Percentiles rank a stretch among this genome's conserved stretches.
Evolutionary conservation across 2,888 invertebrate species (phyloP).

Genomic region (Ditylenchus weischeri): DNA sequence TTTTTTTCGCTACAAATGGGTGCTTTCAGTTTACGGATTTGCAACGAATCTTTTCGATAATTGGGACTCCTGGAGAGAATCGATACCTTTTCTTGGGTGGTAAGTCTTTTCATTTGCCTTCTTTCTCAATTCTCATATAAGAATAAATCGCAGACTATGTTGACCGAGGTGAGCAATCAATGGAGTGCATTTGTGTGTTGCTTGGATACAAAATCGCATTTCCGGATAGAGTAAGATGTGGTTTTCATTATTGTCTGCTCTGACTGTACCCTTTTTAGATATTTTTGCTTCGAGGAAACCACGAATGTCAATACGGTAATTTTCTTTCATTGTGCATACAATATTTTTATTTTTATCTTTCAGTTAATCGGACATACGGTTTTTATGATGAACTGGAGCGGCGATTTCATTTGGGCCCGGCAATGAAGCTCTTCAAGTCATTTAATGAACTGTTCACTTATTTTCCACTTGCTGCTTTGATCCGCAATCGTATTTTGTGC

Average conservation of each 20-base stretch:
- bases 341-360: no score
- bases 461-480: slow-evolving; percentile 32
- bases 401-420: slow-evolving; percentile 28
- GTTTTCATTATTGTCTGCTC: neutral
- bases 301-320: slow-evolving; percentile 25
- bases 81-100: slow-evolving; percentile 34
- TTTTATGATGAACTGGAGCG: slow-evolving; percentile 31
- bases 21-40: slow-evolving; percentile 24
- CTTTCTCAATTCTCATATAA: neutral
- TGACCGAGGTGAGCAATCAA: slow-evolving; percentile 28
- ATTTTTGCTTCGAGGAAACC: slow-evolving; percentile 33
- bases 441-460: slow-evolving; percentile 33
- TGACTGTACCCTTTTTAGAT: slow-evolving; percentile 17
- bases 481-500: slow-evolving; percentile 28
- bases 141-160: slow-evolving; percentile 25
- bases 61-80: slow-evolving; percentile 26
- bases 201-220: slow-evolving; percentile 28
- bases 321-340: no score
- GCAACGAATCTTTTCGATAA: slow-evolving; percentile 30
- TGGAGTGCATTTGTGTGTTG: slow-evolving; percentile 33
- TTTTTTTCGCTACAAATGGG: neutral
- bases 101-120: neutral
- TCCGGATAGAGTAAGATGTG: slow-evolving; percentile 25
- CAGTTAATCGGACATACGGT: slow-evolving; percentile 31
- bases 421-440: slow-evolving; percentile 26